Evolutionary conservation across 1,140 invertebrate genomes (phyloP).

Genomic region (Drosophila sturtevanti): DNA sequence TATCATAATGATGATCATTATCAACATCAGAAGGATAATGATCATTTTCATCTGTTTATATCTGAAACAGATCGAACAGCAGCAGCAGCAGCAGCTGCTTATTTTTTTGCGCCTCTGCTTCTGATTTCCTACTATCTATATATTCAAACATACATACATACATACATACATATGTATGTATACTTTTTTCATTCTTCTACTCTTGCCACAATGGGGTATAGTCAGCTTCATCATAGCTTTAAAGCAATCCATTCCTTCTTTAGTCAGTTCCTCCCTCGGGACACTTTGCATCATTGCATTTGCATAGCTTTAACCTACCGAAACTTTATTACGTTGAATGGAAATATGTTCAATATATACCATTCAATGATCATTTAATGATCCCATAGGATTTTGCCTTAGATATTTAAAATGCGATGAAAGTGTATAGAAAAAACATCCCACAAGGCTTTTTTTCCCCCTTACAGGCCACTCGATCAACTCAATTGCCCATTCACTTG

Average conservation of each 20-base stretch:
- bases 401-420: not conserved
- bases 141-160: too few relatives aligned
- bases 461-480: conserved; percentile 41
- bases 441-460: not conserved
- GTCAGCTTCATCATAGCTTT: not conserved
- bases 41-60: conserved; percentile 34
- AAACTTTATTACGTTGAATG: too few relatives aligned
- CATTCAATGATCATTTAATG: not conserved
- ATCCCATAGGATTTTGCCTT: too few relatives aligned
- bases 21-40: conserved; percentile 40
- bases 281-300: too few relatives aligned
- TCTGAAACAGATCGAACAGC: conserved; percentile 35
- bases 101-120: conserved; percentile 33
- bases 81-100: conserved; percentile 34
- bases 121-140: conserved; percentile 33
- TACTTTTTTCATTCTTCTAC: not conserved
- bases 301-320: too few relatives aligned
- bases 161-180: not conserved
- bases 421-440: not conserved
- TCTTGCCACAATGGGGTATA: not conserved
- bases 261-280: not conserved
- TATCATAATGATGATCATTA: conserved; percentile 40
- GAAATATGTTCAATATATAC: too few relatives aligned
- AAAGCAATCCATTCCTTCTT: not conserved
- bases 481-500: conserved; percentile 49